These are phyloP conservation scores for Pionites leucogaster DNA, from an alignment of 2,113 vertebrate genomes.

Conservation along the genomic window DNA sequence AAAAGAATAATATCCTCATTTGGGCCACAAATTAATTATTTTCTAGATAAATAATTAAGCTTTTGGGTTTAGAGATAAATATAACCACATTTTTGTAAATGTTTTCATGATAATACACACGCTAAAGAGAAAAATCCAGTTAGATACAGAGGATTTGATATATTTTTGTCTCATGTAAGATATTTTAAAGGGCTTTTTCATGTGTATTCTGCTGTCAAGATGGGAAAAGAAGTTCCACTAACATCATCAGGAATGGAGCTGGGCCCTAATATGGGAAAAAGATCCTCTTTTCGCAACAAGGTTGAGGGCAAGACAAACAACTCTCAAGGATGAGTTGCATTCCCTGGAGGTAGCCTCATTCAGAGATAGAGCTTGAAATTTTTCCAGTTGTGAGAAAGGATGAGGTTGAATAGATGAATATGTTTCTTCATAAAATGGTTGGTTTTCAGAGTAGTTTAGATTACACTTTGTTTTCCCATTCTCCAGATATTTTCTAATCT, in stretches of 20 bases:
- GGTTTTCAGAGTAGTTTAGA: not conserved
- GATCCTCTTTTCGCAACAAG: rapidly evolving
- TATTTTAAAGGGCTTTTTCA: not conserved
- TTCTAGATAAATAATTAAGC: not conserved
- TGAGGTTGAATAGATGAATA: not conserved
- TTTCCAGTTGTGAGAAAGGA: not conserved
- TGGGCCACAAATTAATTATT: not conserved
- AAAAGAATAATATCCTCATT: not conserved
- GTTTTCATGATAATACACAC: not conserved
- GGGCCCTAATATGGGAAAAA: not conserved
- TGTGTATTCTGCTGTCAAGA: not conserved
- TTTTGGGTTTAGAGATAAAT: not conserved
- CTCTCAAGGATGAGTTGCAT: not conserved
- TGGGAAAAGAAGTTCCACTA: not conserved
- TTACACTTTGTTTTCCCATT: not conserved
- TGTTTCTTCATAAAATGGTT: not conserved
- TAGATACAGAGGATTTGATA: not conserved
- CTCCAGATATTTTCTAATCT: not conserved
- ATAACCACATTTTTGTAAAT: not conserved
- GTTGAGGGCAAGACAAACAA: not conserved
- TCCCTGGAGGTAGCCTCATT: not conserved
- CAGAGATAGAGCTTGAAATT: not conserved
- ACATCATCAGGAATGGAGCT: not conserved
- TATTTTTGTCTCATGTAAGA: not conserved
- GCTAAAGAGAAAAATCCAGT: not conserved